Conservation (phyloP, 2,888 invertebrate genomes). For the Acrobasis suavella region DNA sequence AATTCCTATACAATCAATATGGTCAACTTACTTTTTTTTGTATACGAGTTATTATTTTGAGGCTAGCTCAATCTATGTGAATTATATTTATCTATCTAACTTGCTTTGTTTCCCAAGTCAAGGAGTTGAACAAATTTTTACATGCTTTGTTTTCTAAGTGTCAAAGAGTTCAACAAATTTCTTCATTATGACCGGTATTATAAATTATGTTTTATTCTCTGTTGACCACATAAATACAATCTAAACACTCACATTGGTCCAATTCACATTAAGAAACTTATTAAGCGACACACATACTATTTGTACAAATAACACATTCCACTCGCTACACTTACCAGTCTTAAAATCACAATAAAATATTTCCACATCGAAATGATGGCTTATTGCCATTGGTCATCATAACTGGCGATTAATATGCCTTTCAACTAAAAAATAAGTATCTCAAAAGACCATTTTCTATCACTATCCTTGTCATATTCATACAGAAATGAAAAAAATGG, state of each 20-base stretch:
- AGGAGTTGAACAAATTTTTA: no score
- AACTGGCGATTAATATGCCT: not conserved
- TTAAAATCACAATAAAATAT: slow-evolving; percentile 47
- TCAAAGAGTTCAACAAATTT: no score
- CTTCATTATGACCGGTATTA: no score
- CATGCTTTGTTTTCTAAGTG: no score
- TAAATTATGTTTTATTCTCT: not conserved
- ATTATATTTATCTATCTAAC: no score
- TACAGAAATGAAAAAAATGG: no score
- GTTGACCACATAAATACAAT: slow-evolving; percentile 2
- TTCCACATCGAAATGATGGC: slow-evolving; percentile 23
- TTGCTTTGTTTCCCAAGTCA: no score
- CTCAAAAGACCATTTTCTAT: no score
- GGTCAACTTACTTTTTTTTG: not conserved
- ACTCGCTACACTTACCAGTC: slow-evolving; percentile 65
- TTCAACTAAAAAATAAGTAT: not conserved
- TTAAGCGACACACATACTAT: slow-evolving; percentile 28
- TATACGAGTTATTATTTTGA: no score
- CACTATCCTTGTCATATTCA: no score
- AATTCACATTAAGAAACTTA: not conserved
- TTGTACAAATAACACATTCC: slow-evolving; percentile 43
- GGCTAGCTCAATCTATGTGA: no score
- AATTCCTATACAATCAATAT: slow-evolving; percentile 4
- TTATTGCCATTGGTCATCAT: slow-evolving; percentile 20
- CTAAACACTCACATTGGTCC: slow-evolving; percentile 5